phyloP scores from a whole-genome alignment of 2,113 vertebrate genomes.

The Neogobius melanostomus region DNA sequence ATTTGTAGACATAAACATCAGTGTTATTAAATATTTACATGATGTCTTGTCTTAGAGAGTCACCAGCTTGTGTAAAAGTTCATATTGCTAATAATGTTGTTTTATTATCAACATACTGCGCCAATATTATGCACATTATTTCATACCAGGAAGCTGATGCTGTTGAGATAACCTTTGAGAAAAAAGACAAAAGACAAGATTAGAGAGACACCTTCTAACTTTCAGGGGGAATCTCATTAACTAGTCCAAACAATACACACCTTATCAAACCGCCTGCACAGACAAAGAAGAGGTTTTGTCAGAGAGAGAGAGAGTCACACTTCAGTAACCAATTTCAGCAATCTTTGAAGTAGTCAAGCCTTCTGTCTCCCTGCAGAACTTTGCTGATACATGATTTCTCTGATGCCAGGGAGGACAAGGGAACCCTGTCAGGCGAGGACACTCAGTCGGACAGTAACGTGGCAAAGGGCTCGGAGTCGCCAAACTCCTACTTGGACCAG shows the following conservation, averaged over 20 bases:
- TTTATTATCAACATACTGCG: too few relatives aligned
- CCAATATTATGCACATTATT: too few relatives aligned
- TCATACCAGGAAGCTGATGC: too few relatives aligned
- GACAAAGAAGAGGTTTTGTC: not conserved
- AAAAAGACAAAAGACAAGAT: not conserved
- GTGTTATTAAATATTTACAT: not conserved
- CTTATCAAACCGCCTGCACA: not conserved
- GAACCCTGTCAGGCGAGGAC: constrained; percentile 84
- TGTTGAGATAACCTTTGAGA: too few relatives aligned
- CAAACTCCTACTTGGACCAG: constrained; percentile 98
- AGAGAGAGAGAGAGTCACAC: not conserved
- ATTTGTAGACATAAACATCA: not conserved
- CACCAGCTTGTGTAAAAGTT: not conserved
- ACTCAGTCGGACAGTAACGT: constrained; percentile 83
- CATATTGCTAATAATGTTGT: too few relatives aligned
- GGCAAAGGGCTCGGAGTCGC: constrained; percentile 92
- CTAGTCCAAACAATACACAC: not conserved
- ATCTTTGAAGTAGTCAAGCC: not conserved
- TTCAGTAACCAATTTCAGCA: not conserved
- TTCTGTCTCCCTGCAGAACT: not conserved
- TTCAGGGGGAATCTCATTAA: not conserved
- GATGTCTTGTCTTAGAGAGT: not conserved
- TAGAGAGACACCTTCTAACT: not conserved
- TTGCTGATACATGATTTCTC: not conserved
- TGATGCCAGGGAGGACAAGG: constrained; percentile 87